These are phyloP conservation scores for Epinotia bilunana DNA, from an alignment of 2,888 invertebrate genomes.

Conservation along the genomic window DNA sequence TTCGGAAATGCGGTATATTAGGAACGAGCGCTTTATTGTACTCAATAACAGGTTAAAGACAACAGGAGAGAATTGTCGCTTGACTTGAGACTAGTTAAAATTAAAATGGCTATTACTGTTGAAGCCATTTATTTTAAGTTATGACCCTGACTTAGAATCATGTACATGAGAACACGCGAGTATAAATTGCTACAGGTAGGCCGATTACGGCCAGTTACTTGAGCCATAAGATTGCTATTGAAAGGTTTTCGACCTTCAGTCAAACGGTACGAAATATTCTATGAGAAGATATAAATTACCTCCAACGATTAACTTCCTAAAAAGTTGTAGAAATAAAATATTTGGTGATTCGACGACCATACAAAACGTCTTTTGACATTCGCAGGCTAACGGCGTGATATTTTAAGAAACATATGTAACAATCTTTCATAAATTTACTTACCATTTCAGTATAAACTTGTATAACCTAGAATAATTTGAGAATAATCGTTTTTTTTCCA, in stretches of 20 bases:
- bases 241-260: constrained; percentile 42
- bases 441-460: too few relatives aligned
- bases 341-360: too few relatives aligned
- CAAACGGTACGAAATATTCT: constrained; percentile 13
- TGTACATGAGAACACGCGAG: constrained; percentile 36
- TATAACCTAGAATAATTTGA: too few relatives aligned
- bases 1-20: too few relatives aligned
- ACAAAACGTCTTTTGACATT: too few relatives aligned
- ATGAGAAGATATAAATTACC: constrained; percentile 23
- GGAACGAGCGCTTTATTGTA: too few relatives aligned
- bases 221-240: constrained; percentile 38
- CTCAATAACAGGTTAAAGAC: neutral
- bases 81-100: neutral
- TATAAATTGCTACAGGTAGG: constrained; percentile 37
- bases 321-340: too few relatives aligned
- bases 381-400: too few relatives aligned
- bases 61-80: too few relatives aligned
- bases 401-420: too few relatives aligned
- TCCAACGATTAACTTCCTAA: neutral
- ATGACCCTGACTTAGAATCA: constrained; percentile 35
- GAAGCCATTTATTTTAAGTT: constrained; percentile 13
- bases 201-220: constrained; percentile 40
- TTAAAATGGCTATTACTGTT: neutral
- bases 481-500: too few relatives aligned
- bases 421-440: too few relatives aligned